These are phyloP conservation scores for Gymnarchus niloticus DNA, from an alignment of 2,113 vertebrate species.

Conservation along the genomic window DNA sequence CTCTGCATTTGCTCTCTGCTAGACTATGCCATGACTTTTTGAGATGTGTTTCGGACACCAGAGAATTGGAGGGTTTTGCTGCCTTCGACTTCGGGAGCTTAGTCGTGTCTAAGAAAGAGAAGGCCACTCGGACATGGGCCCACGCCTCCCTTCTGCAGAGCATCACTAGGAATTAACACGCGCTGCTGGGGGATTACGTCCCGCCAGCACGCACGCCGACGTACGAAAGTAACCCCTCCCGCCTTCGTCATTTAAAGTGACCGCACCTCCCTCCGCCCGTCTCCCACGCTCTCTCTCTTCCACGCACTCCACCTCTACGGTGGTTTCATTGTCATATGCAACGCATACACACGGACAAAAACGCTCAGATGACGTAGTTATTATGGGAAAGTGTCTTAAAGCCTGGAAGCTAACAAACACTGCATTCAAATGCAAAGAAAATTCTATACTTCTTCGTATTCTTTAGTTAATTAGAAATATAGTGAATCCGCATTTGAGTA, in stretches of 20 bases:
- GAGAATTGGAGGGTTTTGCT: not conserved
- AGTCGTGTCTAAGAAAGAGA: slow-evolving; percentile 30
- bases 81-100: slow-evolving; percentile 38
- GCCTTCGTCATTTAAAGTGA: slow-evolving; percentile 42
- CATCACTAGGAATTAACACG: slow-evolving; percentile 64
- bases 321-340: not conserved
- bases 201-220: slow-evolving; percentile 57
- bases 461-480: too few species aligned
- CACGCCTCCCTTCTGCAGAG: slow-evolving; percentile 58
- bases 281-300: not conserved
- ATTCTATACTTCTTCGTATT: too few species aligned
- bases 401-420: not conserved
- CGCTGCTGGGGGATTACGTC: slow-evolving; percentile 62
- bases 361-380: not conserved
- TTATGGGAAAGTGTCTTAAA: not conserved
- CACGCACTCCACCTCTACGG: not conserved
- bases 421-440: not conserved
- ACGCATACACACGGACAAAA: too few species aligned
- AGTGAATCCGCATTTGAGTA: not conserved
- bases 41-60: not conserved
- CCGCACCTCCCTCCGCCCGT: not conserved
- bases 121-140: slow-evolving; percentile 24
- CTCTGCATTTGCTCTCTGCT: not conserved
- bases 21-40: not conserved
- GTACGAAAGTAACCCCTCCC: slow-evolving; percentile 57